Conservation (phyloP, 1,140 invertebrate species). For the Lycorma delicatula region DNA sequence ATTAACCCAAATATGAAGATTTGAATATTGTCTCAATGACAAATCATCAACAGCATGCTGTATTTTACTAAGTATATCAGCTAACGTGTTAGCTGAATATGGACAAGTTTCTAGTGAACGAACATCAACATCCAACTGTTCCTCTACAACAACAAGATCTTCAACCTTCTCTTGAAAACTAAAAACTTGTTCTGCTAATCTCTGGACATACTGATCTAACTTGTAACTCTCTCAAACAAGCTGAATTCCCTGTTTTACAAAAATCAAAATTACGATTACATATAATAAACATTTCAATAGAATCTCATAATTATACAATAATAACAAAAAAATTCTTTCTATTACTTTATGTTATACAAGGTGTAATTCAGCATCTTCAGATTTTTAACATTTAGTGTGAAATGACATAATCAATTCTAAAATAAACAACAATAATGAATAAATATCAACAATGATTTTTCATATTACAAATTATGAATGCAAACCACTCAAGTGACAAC, state of each 20-base stretch:
- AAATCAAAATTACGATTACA: neutral
- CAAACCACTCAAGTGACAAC: too few relatives aligned
- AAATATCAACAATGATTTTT: too few relatives aligned
- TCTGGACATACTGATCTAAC: conserved; percentile 93
- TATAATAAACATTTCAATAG: neutral
- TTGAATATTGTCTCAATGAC: conserved; percentile 93
- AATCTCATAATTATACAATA: too few relatives aligned
- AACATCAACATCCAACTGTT: conserved; percentile 94
- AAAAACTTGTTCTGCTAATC: conserved; percentile 87
- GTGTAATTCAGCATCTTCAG: too few relatives aligned
- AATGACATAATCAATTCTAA: too few relatives aligned
- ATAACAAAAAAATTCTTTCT: too few relatives aligned
- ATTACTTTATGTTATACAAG: too few relatives aligned
- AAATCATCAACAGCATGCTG: conserved; percentile 98
- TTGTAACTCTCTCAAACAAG: conserved; percentile 99
- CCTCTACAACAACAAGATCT: conserved; percentile 87
- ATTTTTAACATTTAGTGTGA: too few relatives aligned
- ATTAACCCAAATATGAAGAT: conserved; percentile 91
- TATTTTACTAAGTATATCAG: conserved; percentile 89
- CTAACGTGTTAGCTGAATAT: conserved; percentile 85
- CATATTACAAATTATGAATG: too few relatives aligned
- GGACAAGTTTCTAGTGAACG: conserved; percentile 88
- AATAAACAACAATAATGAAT: too few relatives aligned
- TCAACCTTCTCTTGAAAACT: conserved; percentile 92
- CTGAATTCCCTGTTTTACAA: conserved; percentile 57